Conservation (phyloP, 2,888 invertebrate species). For the Nemotelus nigrinus region DNA sequence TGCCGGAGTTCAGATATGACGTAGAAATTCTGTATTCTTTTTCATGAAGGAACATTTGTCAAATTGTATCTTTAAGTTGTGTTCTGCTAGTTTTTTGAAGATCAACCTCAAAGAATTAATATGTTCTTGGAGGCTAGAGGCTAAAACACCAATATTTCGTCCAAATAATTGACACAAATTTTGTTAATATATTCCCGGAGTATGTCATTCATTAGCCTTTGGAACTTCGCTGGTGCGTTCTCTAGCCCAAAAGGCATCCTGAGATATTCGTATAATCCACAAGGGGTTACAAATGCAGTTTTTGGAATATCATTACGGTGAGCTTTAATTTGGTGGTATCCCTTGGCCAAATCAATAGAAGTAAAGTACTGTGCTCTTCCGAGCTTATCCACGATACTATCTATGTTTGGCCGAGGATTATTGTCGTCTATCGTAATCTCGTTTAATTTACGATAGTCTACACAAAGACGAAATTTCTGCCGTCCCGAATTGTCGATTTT, state of each 20-base stretch:
- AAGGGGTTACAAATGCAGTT: slow-evolving; percentile 13
- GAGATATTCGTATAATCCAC: slow-evolving; percentile 6
- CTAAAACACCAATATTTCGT: slow-evolving; percentile 8
- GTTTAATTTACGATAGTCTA: slow-evolving; percentile 49
- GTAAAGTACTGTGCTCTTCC: slow-evolving; percentile 20
- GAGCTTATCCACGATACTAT: slow-evolving; percentile 5
- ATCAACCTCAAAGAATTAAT: slow-evolving; percentile 11
- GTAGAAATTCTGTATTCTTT: slow-evolving; percentile 10
- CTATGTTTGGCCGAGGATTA: slow-evolving; percentile 16
- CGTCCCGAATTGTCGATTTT: slow-evolving; percentile 41
- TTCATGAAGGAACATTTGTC: slow-evolving; percentile 7
- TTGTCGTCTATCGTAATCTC: slow-evolving; percentile 44
- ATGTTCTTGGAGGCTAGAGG: not conserved
- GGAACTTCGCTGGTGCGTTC: no score
- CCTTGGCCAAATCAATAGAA: slow-evolving; percentile 14
- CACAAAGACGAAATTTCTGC: slow-evolving; percentile 46
- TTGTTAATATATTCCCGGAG: no score
- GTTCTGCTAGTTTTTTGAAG: slow-evolving; percentile 7
- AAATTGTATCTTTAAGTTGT: slow-evolving; percentile 9
- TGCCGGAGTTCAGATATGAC: slow-evolving; percentile 1
- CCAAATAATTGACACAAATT: no score
- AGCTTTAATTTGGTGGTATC: slow-evolving; percentile 24
- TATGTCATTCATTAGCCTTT: no score
- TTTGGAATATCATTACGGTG: not conserved
- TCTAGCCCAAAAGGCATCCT: no score